Evolutionary conservation across 1,140 invertebrate genomes (phyloP).

Genomic region (Nasonia giraulti): DNA sequence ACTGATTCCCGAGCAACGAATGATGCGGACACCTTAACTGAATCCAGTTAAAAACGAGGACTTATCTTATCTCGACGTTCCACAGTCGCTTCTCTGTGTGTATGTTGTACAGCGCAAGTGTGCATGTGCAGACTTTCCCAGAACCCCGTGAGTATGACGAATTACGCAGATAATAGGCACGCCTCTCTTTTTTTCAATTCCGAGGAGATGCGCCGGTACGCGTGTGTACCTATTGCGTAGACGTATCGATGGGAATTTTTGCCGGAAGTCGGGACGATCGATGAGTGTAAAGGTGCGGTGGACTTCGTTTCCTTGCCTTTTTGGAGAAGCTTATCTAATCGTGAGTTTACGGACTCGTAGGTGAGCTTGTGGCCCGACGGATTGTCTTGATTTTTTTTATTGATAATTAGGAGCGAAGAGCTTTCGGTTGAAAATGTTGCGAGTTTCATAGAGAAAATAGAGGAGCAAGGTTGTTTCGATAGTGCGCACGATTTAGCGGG

Average conservation of each 20-base stretch:
- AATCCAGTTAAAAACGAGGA: constrained; percentile 41
- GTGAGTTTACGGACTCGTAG: no score
- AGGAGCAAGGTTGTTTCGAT: no score
- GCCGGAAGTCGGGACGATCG: no score
- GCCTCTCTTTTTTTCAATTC: constrained; percentile 13
- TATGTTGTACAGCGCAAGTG: no score
- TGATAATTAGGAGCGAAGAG: no score
- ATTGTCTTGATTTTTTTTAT: no score
- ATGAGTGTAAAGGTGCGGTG: not conserved
- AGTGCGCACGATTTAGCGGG: no score
- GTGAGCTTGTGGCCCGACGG: no score
- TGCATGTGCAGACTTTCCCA: not conserved
- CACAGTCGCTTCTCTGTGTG: not conserved
- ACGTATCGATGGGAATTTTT: not conserved
- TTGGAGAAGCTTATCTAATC: not conserved
- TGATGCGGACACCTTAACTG: constrained; percentile 33
- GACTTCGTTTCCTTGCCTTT: not conserved
- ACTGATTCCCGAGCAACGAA: not conserved
- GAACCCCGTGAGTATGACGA: constrained; percentile 1
- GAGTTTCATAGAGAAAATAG: no score
- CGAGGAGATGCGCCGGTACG: not conserved
- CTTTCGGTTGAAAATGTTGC: no score
- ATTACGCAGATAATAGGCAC: constrained; percentile 22
- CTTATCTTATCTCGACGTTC: constrained; percentile 46
- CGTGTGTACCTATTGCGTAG: not conserved